phyloP scores from a whole-genome alignment of 2,888 invertebrate species.

The Phyllotreta cruciferae region DNA sequence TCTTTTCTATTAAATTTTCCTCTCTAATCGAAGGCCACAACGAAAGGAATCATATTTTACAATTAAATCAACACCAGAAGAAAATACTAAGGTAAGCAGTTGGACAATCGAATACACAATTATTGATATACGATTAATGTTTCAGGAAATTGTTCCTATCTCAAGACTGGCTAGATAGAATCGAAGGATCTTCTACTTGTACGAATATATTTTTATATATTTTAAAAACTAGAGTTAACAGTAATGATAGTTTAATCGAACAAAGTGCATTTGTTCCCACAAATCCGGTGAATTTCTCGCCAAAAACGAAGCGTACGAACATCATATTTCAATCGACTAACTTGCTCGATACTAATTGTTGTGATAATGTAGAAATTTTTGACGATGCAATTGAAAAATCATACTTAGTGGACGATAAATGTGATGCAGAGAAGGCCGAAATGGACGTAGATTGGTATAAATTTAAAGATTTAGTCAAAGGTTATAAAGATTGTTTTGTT shows the following conservation, averaged over 20 bases:
- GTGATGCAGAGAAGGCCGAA: slow-evolving; percentile 30
- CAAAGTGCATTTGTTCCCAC: slow-evolving; percentile 57
- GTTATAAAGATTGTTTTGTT: slow-evolving; percentile 66
- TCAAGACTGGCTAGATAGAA: slow-evolving; percentile 48
- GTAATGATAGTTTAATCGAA: slow-evolving; percentile 4
- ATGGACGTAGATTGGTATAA: slow-evolving; percentile 62
- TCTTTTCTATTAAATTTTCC: slow-evolving; percentile 48
- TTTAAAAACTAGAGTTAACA: slow-evolving; percentile 35
- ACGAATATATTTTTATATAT: slow-evolving; percentile 50
- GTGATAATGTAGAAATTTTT: slow-evolving; percentile 51
- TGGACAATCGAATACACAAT: slow-evolving; percentile 11
- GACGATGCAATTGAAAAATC: slow-evolving; percentile 40
- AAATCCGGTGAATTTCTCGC: slow-evolving; percentile 47
- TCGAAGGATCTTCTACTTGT: slow-evolving; percentile 44
- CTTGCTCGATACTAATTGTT: slow-evolving; percentile 47
- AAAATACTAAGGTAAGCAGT: slow-evolving; percentile 51
- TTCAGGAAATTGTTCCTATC: slow-evolving; percentile 51
- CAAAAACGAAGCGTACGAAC: slow-evolving; percentile 48
- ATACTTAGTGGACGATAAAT: neutral
- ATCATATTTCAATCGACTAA: slow-evolving; percentile 49
- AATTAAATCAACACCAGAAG: slow-evolving; percentile 47
- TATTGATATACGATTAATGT: slow-evolving; percentile 24
- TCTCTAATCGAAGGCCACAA: slow-evolving; percentile 46
- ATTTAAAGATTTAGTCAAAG: slow-evolving; percentile 64
- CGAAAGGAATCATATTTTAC: slow-evolving; percentile 51